phyloP scores from a whole-genome alignment of 2,797 vertebrate species.

The Propithecus deckenii region DNA sequence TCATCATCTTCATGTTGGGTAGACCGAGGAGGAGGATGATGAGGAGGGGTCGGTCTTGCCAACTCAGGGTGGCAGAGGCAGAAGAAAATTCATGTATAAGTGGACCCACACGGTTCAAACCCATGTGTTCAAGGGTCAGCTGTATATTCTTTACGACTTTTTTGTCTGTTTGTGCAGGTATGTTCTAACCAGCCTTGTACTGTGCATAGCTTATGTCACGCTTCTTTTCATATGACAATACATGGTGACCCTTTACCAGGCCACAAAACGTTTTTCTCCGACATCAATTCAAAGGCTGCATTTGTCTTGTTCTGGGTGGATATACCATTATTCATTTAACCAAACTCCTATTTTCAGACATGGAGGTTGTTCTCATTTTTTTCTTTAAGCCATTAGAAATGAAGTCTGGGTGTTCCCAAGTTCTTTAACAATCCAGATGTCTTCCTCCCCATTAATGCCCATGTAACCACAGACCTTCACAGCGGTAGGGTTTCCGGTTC shows the following conservation, averaged over 20 bases:
- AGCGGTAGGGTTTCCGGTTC: fast-evolving
- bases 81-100: too few relatives aligned
- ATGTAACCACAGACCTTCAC: background rate
- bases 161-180: fast-evolving
- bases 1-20: too few relatives aligned
- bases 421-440: background rate
- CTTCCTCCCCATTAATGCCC: background rate
- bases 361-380: background rate
- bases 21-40: too few relatives aligned
- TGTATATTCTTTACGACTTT: background rate
- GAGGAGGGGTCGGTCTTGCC: too few relatives aligned
- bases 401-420: background rate
- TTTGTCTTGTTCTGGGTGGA: background rate
- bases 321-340: background rate
- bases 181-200: background rate
- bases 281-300: background rate
- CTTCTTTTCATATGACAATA: background rate
- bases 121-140: background rate
- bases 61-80: too few relatives aligned
- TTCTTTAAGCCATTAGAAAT: background rate
- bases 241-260: background rate
- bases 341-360: background rate
- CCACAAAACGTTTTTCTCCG: background rate
- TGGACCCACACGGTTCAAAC: too few relatives aligned
- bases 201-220: fast-evolving